Conservation (phyloP, 1,140 invertebrate genomes). For the Calycopis cecrops region DNA sequence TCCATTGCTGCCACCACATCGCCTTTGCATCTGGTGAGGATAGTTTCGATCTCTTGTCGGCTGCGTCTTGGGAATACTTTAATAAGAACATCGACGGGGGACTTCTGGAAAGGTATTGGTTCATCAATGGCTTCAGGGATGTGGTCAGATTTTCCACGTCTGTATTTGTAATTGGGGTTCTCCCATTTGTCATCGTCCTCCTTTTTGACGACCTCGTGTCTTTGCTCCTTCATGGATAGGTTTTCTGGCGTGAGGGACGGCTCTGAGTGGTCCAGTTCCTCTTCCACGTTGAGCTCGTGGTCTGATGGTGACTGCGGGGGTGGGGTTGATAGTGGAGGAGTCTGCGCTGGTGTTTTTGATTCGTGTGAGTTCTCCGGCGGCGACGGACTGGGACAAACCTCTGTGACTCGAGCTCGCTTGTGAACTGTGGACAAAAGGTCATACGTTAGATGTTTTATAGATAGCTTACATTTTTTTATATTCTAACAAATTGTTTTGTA, state of each 20-base stretch:
- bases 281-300: conserved; percentile 71
- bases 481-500: no score
- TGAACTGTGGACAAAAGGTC: conserved; percentile 56
- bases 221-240: conserved; percentile 65
- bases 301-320: conserved; percentile 62
- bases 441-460: no score
- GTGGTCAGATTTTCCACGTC: conserved; percentile 41
- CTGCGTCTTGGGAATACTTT: conserved; percentile 90
- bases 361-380: conserved; percentile 43
- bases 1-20: conserved; percentile 95
- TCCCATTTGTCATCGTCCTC: conserved; percentile 70
- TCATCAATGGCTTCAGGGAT: conserved; percentile 39
- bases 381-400: conserved; percentile 57
- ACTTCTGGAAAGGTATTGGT: conserved; percentile 55
- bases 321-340: conserved; percentile 43
- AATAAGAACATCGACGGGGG: conserved; percentile 67
- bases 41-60: conserved; percentile 87
- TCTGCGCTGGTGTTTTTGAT: conserved; percentile 45
- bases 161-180: conserved; percentile 49
- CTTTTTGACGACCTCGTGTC: conserved; percentile 57
- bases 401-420: conserved; percentile 62
- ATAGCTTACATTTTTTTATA: no score
- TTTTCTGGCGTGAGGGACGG: conserved; percentile 69
- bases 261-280: conserved; percentile 66
- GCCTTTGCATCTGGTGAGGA: conserved; percentile 86